A percentile compares a stretch with the other conserved stretches of the same genome.
Conservation (phyloP, 2,113 vertebrate genomes). For the Crotalus horridus region DNA sequence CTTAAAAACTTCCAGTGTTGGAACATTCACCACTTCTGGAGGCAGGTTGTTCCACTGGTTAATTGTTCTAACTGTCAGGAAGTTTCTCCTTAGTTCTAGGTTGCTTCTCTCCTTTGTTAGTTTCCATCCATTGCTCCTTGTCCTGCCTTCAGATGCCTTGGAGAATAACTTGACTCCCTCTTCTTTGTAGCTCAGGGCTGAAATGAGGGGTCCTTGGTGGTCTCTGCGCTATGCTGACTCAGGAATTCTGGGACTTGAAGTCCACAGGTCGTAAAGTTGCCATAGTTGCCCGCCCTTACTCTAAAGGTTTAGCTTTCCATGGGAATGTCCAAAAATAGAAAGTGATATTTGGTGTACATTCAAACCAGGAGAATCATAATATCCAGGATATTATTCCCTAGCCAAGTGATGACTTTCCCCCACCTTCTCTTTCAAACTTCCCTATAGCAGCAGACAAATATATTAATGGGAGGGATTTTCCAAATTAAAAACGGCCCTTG, state of each 20-base stretch:
- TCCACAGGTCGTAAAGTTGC: not conserved
- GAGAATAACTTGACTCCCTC: no score
- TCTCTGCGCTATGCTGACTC: no score
- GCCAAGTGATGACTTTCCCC: not conserved
- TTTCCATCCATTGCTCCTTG: no score
- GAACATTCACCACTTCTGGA: no score
- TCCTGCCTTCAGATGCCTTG: no score
- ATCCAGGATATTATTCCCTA: not conserved
- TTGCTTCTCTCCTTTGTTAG: no score
- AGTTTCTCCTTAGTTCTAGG: no score
- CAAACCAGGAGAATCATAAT: not conserved
- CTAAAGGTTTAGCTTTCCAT: not conserved
- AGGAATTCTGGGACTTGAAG: not conserved
- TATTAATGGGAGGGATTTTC: not conserved
- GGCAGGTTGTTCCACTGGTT: no score
- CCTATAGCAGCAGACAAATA: not conserved
- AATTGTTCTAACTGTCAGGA: no score
- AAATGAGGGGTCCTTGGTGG: no score
- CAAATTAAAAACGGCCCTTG: not conserved
- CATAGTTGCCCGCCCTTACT: not conserved
- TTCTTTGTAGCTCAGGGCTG: no score
- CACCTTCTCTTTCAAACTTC: not conserved
- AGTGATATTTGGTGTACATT: not conserved
- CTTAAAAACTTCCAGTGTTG: no score
- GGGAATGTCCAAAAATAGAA: not conserved